Evolutionary conservation across 2,888 invertebrate species (phyloP), one percentile per base, ranked within the genome.

Genomic region (Andrena praecox): DNA sequence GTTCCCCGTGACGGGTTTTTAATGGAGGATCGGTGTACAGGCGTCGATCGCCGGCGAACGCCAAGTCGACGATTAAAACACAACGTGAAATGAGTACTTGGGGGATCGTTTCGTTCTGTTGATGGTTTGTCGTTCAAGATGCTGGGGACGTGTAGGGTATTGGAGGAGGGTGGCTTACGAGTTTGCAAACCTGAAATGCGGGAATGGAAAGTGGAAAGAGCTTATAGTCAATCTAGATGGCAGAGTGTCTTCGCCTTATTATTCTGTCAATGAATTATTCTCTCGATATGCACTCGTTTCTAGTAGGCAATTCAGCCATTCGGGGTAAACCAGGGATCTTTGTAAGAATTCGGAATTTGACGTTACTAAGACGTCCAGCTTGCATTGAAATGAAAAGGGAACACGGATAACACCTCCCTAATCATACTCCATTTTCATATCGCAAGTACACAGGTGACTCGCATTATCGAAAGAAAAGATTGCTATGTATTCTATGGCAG

Each of bases 1-100:
- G 60, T 62, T 78, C 27, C 16, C 6, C 12, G 29, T 24, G 71
- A 52, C 42, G 20, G 20, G 54, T 62, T 72, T 78, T 62, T 67
- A 71, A 74, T 60, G 64, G 31, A 33, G 59, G 35, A 64, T 52
- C 64, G 35, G 54, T 35, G 54, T n/a, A n/a, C 48, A n/a, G 12
- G 6, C 27, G 12, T 52, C 8, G n/a, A 24, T 10, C 52, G 33
- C 12, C n/a, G 42, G 20, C 31, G 16, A 42, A 16, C 12, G 42
- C 16, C 42, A 16, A 42, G 12, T 16, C 16, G 6, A 27, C 64
- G 48, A 56, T 77, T 16, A 50, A 62, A 60, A 60, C 29, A 27
- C 54, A 68, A 16, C 35, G 5, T 42, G 42, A 4, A 42, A 42
- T 12, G 3, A 42, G 42, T 12, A 3, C 42, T 16, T 42, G n/a